phyloP scores from a whole-genome alignment of 2,113 vertebrate genomes.

The Atherinomorus stipes region DNA sequence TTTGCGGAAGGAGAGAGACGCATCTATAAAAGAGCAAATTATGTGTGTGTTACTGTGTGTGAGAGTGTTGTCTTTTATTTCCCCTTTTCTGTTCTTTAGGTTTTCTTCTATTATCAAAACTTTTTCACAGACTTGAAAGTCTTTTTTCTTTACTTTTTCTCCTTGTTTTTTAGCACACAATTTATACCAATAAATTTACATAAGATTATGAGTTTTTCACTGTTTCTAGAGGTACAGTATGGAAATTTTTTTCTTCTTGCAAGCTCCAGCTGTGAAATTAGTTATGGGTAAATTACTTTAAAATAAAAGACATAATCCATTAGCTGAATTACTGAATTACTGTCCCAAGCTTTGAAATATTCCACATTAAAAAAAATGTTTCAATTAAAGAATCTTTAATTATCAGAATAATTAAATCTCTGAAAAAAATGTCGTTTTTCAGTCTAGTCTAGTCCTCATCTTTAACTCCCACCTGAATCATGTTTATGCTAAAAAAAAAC shows the following conservation, averaged over 20 bases:
- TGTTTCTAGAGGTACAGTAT: neutral
- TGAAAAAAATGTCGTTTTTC: too few species aligned
- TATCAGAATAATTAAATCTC: conserved; percentile 18
- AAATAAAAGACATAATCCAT: conserved; percentile 39
- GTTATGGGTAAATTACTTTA: conserved; percentile 23
- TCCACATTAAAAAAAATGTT: conserved; percentile 18
- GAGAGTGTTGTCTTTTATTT: too few species aligned
- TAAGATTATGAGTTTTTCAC: neutral
- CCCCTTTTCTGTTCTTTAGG: too few species aligned
- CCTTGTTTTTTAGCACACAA: neutral
- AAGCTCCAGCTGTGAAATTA: conserved; percentile 22
- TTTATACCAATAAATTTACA: neutral
- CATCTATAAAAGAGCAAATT: neutral
- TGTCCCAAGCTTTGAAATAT: conserved; percentile 32
- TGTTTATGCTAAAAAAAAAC: too few species aligned
- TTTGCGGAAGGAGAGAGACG: conserved; percentile 13
- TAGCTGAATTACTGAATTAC: conserved; percentile 23
- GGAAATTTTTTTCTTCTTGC: conserved; percentile 1
- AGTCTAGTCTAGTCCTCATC: too few species aligned
- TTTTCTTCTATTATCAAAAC: too few species aligned
- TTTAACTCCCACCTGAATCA: too few species aligned
- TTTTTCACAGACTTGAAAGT: too few species aligned
- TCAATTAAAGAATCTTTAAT: conserved; percentile 5
- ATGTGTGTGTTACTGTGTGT: neutral
- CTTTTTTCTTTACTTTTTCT: too few species aligned